Evolutionary conservation across 2,888 invertebrate species (phyloP), one percentile per base, ranked within the genome.

Genomic region (Aphrophora alni): DNA sequence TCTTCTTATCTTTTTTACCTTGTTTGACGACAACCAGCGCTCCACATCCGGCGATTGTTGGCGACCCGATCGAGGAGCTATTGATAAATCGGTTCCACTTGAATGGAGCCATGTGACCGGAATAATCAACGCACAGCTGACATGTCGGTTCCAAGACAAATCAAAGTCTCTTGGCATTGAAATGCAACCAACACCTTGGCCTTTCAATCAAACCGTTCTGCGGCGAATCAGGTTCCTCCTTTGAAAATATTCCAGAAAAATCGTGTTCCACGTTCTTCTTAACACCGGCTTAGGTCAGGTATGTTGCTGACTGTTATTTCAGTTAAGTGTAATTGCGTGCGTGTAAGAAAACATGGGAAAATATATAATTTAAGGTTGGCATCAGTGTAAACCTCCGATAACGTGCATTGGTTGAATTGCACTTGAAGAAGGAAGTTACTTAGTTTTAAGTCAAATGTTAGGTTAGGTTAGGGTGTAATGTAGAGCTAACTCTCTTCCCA

Each of bases 21-120:
- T 26, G 59, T 59, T 59, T 59, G 59, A 59, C 59, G 59, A 59
- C 59, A 59, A 59, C 21, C 59, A 59, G 27, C 21, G 33, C 24
- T 38, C 77, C 69, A 77, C 77, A 38, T 77, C 77, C 77, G 77
- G 77, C 77, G 70, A 77, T 77, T 77, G 77, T 77, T 77, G 76
- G 26, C 59, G 59, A 59, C 59, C 59, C 59, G 59, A 59, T 21
- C 59, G 21, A 59, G 21, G 59, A 59, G 44, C 77, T 68, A 70
- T 77, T 77, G 77, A 77, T 68, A 68, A 71, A 77, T 70, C 38
- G 77, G 77, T 77, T 77, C 77, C 70, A 71, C 38, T 70, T 68
- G 70, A 77, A 68, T 77, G 77, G 26, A 38, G 71, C 25, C 68
- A 38, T 71, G 70, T 77, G 77, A 27, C 26, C 26, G 26, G 77